Evolutionary conservation across 2,797 vertebrate species (phyloP), one percentile per base, ranked within the genome.

Genomic region (Petrocephalus sullivani): DNA sequence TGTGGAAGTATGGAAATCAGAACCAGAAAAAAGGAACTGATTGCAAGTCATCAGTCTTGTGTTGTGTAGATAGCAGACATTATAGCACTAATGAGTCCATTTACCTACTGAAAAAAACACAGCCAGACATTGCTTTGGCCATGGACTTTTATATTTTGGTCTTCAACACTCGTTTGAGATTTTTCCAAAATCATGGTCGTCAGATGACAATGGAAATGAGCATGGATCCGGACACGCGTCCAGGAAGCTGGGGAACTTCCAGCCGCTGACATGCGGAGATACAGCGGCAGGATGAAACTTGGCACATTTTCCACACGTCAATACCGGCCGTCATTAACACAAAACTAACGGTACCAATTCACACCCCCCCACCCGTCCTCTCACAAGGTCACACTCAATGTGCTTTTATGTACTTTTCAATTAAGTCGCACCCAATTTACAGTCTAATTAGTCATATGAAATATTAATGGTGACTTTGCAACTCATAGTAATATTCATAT

Each of bases 361-460:
- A 85, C 57, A 58, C 87, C 23, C 56, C 46, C 75, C 88, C 23
- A 53, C 33, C 83, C 41, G 75, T 41, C 28, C 86, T 71, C 85
- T 54, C 88, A 10, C 89, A 90, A 90, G 87, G 90, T 89, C 89
- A 87, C 71, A 87, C 89, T 94, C 90, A 28, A 91, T 92, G 89
- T 87, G 88, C 88, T 90, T 92, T 91, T 90, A 91, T 90, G 89
- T 75, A 85, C 86, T 90, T 88, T 91, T 91, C 87, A 54, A 89
- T 90, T 92, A 87, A 67, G 91, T 88, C 89, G 67, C 85, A 71
- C 88, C 78, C 90, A 91, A 92, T 93, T 92, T 92, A 92, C 87
- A 82, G 81, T 88, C 84, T 92, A 93, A 91, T 93, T 93, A 93
- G 87, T 89, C 86, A 91, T 75, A 90, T 93, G 56, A 93, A 94